Conservation (phyloP, 1,140 invertebrate species). For the Rhagoletis pomonella region DNA sequence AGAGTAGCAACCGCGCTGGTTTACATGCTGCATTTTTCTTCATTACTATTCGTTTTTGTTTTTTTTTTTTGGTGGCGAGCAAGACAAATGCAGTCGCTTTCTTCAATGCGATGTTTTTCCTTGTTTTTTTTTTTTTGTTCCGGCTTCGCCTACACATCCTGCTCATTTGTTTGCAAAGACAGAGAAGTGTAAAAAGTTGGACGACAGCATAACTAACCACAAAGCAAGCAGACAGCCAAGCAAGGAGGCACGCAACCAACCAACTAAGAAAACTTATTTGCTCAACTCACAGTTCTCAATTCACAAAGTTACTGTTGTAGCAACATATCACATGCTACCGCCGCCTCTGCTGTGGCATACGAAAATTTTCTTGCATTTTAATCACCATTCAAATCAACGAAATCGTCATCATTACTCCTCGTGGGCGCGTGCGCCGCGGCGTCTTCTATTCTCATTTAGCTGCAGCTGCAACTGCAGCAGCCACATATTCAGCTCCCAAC, state of each 20-base stretch:
- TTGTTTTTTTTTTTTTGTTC: neutral
- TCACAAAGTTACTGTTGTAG: neutral
- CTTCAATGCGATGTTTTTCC: no score
- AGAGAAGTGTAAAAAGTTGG: constrained; percentile 25
- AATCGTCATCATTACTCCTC: constrained; percentile 69
- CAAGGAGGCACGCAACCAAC: neutral
- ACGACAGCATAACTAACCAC: constrained; percentile 29
- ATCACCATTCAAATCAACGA: constrained; percentile 73
- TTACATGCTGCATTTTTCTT: constrained; percentile 11
- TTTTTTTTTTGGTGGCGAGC: neutral
- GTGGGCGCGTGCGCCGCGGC: neutral
- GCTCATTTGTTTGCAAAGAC: constrained; percentile 37
- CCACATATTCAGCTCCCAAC: neutral
- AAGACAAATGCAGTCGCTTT: constrained; percentile 27
- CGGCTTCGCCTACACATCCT: neutral
- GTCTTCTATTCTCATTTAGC: neutral
- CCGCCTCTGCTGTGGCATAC: constrained; percentile 54
- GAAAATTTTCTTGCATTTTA: constrained; percentile 73
- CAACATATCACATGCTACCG: constrained; percentile 55
- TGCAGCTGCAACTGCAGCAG: neutral
- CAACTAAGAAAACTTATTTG: constrained; percentile 43
- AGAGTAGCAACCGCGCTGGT: neutral
- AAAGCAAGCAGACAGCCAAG: neutral
- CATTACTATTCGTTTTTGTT: neutral
- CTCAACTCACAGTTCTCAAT: neutral